Conservation (phyloP, 2,113 vertebrate genomes). For the Eulacestoma nigropectus region DNA sequence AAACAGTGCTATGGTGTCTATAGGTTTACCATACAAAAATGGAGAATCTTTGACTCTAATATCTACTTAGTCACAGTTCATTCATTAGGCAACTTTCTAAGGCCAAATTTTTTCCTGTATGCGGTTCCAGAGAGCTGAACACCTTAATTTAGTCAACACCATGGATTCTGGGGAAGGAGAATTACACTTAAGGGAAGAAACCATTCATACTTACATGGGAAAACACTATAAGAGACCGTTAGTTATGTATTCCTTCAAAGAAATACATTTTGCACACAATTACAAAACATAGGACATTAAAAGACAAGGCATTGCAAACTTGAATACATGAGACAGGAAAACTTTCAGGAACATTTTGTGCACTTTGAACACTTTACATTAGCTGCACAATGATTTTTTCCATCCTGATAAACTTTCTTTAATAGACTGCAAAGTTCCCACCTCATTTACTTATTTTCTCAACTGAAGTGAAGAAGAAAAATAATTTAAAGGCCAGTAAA, state of each 20-base stretch:
- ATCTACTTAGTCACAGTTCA: background rate
- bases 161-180: background rate
- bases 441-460: constrained; percentile 21
- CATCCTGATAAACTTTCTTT: background rate
- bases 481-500: constrained; percentile 33
- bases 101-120: background rate
- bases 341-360: background rate
- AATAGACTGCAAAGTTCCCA: background rate
- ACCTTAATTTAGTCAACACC: background rate
- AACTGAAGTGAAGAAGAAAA: constrained; percentile 16
- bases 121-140: background rate
- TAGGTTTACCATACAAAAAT: background rate
- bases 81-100: background rate
- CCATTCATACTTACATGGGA: background rate
- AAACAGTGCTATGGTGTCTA: background rate
- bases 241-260: background rate
- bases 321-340: background rate
- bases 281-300: background rate
- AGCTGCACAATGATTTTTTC: background rate
- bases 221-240: background rate
- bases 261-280: background rate
- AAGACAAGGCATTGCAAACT: background rate
- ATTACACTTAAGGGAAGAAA: background rate
- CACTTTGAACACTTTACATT: background rate
- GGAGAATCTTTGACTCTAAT: background rate